Percentiles rank a stretch among this genome's conserved stretches.
These are phyloP conservation scores for Hippoglossus hippoglossus DNA, from an alignment of 2,797 vertebrate species.

Conservation along the genomic window DNA sequence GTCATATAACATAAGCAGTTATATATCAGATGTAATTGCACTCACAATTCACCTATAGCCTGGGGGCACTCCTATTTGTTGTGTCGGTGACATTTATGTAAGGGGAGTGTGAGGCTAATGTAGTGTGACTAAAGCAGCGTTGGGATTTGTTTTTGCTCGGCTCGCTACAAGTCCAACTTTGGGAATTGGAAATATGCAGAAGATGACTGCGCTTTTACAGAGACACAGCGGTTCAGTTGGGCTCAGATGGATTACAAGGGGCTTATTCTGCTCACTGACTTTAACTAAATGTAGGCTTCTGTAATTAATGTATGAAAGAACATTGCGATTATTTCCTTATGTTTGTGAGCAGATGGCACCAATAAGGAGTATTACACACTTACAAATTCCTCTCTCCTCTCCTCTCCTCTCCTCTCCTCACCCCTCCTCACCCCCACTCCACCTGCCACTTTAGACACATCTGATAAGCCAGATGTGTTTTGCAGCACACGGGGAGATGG, in stretches of 20 bases:
- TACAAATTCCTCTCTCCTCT: conserved; percentile 18
- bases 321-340: conserved; percentile 32
- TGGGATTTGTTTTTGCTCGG: conserved; percentile 48
- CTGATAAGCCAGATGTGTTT: conserved; percentile 65
- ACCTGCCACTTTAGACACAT: conserved; percentile 54
- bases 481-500: conserved; percentile 21
- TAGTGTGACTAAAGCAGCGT: conserved; percentile 56
- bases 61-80: conserved; percentile 57
- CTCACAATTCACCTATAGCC: conserved; percentile 60
- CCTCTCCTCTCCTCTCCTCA: background rate
- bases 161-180: conserved; percentile 36
- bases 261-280: conserved; percentile 52
- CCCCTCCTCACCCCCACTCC: background rate
- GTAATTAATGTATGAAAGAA: conserved; percentile 43
- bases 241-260: conserved; percentile 54
- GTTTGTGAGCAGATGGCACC: conserved; percentile 34
- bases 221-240: conserved; percentile 7
- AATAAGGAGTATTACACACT: conserved; percentile 34
- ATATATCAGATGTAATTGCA: conserved; percentile 61
- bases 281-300: conserved; percentile 37
- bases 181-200: conserved; percentile 43
- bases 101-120: conserved; percentile 57
- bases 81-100: conserved; percentile 70
- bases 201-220: conserved; percentile 4
- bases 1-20: conserved; percentile 33